phyloP scores from a whole-genome alignment of 2,888 invertebrate genomes.

The Meteorus colon region DNA sequence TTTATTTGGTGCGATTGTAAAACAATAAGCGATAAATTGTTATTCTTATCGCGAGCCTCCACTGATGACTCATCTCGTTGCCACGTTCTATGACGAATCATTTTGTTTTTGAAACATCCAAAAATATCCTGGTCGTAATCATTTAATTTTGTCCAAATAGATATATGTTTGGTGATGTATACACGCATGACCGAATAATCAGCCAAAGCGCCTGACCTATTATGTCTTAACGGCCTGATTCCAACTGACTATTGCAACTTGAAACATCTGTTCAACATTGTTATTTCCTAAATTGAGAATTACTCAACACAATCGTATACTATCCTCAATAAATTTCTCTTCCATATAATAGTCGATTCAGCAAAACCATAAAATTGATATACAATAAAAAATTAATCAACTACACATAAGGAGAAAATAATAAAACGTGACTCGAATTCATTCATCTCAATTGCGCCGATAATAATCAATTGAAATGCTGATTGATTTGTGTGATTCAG shows the following conservation, averaged over 20 bases:
- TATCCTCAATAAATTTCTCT: background rate
- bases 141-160: conserved; percentile 9
- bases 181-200: conserved; percentile 46
- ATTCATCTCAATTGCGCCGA: conserved; percentile 7
- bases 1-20: background rate
- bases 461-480: background rate
- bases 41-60: background rate
- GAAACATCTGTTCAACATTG: background rate
- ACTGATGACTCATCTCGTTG: background rate
- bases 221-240: conserved; percentile 62
- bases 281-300: background rate
- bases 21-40: background rate
- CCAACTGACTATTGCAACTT: conserved; percentile 44
- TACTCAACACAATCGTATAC: background rate
- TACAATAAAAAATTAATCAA: background rate
- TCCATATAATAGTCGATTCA: background rate
- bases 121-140: conserved; percentile 34
- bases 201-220: conserved; percentile 37
- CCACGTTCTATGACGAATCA: background rate
- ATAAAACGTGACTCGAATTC: background rate
- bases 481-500: background rate
- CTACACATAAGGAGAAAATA: background rate
- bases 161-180: conserved; percentile 19
- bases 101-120: conserved; percentile 4
- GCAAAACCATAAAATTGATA: background rate